A percentile compares a stretch with the other conserved stretches of the same genome.
These are phyloP conservation scores for Pogonomyrmex californicus DNA, from an alignment of 1,140 invertebrate species.

Conservation along the genomic window DNA sequence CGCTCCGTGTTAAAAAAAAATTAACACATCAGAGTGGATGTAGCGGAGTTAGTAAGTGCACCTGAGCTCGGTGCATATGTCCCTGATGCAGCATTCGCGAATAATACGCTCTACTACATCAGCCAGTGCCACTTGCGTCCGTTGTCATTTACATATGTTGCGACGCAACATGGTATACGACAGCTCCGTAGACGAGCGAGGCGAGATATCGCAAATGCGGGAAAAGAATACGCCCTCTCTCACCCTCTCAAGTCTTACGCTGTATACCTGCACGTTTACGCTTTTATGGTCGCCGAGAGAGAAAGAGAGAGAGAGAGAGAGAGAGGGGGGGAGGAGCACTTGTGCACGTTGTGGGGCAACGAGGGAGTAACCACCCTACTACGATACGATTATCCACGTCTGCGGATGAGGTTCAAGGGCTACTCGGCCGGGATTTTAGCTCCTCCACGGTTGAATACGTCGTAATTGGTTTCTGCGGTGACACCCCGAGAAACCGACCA, in stretches of 20 bases:
- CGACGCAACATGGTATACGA: slow-evolving; percentile 51
- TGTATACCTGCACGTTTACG: not conserved
- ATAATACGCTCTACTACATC: slow-evolving; percentile 61
- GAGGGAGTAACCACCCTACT: slow-evolving; percentile 8
- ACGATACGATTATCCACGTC: slow-evolving; percentile 75
- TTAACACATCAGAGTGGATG: not conserved
- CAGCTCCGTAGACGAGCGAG: slow-evolving; percentile 65
- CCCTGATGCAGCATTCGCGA: slow-evolving; percentile 36
- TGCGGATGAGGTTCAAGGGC: slow-evolving; percentile 80
- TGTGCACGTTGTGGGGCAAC: slow-evolving; percentile 64
- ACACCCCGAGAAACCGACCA: slow-evolving; percentile 52
- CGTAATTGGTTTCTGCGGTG: slow-evolving; percentile 78
- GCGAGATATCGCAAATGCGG: slow-evolving; percentile 54
- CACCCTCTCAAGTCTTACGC: not conserved
- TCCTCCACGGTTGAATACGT: slow-evolving; percentile 76
- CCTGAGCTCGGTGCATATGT: slow-evolving; percentile 55
- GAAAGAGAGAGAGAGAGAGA: not conserved
- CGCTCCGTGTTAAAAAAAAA: slow-evolving; percentile 4
- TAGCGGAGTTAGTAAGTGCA: slow-evolving; percentile 52
- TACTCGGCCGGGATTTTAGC: slow-evolving; percentile 79
- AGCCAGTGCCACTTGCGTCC: slow-evolving; percentile 37
- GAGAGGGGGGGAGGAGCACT: slow-evolving; percentile 46
- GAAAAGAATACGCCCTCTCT: slow-evolving; percentile 59
- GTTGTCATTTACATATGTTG: slow-evolving; percentile 71
- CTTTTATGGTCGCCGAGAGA: not conserved